These are phyloP conservation scores for Phyllotis vaccarum DNA, from an alignment of 2,797 vertebrate genomes.

Conservation along the genomic window DNA sequence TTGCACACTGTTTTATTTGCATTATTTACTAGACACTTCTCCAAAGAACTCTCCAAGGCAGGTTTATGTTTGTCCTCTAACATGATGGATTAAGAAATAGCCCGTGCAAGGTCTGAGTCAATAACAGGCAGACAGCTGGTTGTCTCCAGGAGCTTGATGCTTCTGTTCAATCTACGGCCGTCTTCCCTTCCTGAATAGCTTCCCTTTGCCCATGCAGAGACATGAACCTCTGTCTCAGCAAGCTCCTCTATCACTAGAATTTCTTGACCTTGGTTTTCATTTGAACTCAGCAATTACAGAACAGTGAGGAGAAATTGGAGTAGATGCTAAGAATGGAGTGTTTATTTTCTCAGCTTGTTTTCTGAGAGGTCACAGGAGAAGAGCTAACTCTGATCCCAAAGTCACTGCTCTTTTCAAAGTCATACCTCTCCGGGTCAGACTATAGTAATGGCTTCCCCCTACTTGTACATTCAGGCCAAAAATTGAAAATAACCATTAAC, in stretches of 20 bases:
- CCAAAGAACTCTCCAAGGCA: slow-evolving; percentile 49
- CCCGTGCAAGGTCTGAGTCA: not conserved
- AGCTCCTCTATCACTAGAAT: not conserved
- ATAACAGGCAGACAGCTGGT: not conserved
- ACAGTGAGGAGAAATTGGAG: not conserved
- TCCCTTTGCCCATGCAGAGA: not conserved
- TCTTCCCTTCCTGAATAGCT: not conserved
- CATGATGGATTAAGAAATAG: not conserved
- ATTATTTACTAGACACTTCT: slow-evolving; percentile 64
- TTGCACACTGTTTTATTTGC: slow-evolving; percentile 40
- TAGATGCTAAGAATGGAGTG: not conserved
- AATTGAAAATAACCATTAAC: not conserved
- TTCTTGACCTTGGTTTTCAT: not conserved
- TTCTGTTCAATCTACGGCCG: not conserved
- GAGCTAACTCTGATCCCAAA: not conserved
- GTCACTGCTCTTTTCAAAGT: not conserved
- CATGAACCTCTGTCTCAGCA: not conserved
- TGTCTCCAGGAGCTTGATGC: not conserved
- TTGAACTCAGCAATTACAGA: not conserved
- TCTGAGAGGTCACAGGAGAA: not conserved
- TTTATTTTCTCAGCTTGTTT: not conserved
- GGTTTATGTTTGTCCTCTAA: not conserved
- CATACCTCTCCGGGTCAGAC: not conserved
- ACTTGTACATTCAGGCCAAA: not conserved
- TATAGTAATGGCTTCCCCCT: not conserved